These are phyloP conservation scores for Eugnorisma glareosa DNA, from an alignment of 2,888 invertebrate genomes.

Conservation along the genomic window DNA sequence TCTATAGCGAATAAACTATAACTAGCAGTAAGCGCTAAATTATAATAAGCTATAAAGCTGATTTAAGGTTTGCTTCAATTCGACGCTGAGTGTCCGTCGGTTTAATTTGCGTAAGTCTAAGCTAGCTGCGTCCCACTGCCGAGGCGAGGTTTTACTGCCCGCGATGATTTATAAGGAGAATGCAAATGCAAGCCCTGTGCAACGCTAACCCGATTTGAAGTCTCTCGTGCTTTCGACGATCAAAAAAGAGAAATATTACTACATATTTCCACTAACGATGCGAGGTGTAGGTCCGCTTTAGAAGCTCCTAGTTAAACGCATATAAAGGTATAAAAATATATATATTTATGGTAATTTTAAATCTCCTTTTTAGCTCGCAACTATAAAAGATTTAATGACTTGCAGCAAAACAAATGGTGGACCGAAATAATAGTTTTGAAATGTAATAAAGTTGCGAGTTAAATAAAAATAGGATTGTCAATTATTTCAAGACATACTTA, in stretches of 20 bases:
- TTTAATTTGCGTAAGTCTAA: constrained; percentile 76
- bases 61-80: constrained; percentile 67
- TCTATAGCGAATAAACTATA: constrained; percentile 35
- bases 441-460: constrained; percentile 13
- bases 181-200: neutral
- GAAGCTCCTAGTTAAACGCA: constrained; percentile 31
- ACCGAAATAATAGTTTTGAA: constrained; percentile 28
- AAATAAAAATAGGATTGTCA: constrained; percentile 1
- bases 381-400: constrained; percentile 53
- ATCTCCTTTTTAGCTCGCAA: constrained; percentile 27
- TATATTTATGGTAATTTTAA: constrained; percentile 45
- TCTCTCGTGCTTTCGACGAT: constrained; percentile 50
- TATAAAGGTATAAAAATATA: constrained; percentile 36
- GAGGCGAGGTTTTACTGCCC: constrained; percentile 62
- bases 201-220: constrained; percentile 30
- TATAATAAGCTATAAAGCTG: constrained; percentile 66
- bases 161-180: constrained; percentile 66
- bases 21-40: constrained; percentile 44
- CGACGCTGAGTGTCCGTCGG: constrained; percentile 61
- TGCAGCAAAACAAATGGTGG: constrained; percentile 11
- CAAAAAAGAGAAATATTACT: constrained; percentile 59
- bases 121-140: constrained; percentile 59
- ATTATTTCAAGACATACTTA: constrained; percentile 19
- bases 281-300: constrained; percentile 42
- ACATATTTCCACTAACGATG: constrained; percentile 63